Evolutionary conservation across 1,140 invertebrate species (phyloP).

Genomic region (Mactra quadrangularis): DNA sequence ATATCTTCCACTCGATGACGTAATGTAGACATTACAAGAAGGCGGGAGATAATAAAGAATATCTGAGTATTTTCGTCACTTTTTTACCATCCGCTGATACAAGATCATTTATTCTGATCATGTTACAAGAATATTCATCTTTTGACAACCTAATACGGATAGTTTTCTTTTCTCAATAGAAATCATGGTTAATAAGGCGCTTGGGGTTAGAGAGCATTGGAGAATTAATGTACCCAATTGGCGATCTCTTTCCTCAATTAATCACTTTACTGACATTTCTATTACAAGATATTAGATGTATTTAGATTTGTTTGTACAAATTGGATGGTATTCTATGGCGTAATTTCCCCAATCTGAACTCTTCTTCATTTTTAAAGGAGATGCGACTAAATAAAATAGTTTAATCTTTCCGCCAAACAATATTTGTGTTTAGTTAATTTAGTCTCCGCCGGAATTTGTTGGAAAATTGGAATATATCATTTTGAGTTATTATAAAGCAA

Average conservation of each 20-base stretch:
- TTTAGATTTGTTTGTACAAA: constrained; percentile 64
- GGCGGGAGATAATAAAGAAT: too few species aligned
- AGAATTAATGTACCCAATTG: constrained; percentile 65
- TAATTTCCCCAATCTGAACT: constrained; percentile 63
- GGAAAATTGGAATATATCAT: constrained; percentile 56
- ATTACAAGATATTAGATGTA: constrained; percentile 65
- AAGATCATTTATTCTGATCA: constrained; percentile 13
- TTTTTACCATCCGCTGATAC: too few species aligned
- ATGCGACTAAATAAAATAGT: constrained; percentile 62
- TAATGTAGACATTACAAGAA: too few species aligned
- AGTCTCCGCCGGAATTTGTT: constrained; percentile 43
- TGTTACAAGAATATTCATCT: constrained; percentile 28
- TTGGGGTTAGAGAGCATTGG: constrained; percentile 45
- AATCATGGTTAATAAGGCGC: constrained; percentile 57
- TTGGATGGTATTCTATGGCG: constrained; percentile 57
- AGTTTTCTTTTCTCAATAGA: constrained; percentile 44
- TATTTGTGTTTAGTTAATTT: constrained; percentile 64
- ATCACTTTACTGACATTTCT: constrained; percentile 59
- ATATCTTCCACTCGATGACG: too few species aligned
- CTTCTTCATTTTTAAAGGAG: constrained; percentile 48
- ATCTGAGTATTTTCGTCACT: too few species aligned
- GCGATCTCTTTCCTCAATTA: constrained; percentile 62
- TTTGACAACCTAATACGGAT: constrained; percentile 54
- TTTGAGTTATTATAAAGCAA: constrained; percentile 60
- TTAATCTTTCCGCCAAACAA: constrained; percentile 60